Evolutionary conservation across 2,888 invertebrate genomes (phyloP).

Genomic region (Myathropa florea): DNA sequence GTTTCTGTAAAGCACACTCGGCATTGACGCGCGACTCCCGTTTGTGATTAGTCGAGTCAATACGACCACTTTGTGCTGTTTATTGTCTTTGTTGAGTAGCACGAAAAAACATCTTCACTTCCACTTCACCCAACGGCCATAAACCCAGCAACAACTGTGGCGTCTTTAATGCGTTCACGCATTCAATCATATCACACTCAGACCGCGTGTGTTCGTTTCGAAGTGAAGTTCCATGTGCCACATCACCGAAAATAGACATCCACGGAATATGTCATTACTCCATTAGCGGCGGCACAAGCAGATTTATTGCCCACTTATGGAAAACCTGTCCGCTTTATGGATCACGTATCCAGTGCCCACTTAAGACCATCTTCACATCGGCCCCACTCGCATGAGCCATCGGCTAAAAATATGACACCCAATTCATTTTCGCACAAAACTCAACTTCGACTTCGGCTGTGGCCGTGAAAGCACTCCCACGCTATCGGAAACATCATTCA

Average conservation of each 20-base stretch:
- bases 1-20: no score
- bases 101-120: no score
- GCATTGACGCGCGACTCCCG: no score
- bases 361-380: neutral
- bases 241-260: neutral
- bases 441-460: neutral
- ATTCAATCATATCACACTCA: no score
- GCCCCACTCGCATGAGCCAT: neutral
- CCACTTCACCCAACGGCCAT: no score
- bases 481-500: constrained; percentile 4
- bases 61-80: no score
- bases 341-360: neutral
- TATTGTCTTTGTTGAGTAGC: no score
- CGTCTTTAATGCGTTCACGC: no score
- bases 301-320: constrained; percentile 3
- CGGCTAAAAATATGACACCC: neutral
- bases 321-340: neutral
- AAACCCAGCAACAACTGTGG: no score
- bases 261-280: neutral
- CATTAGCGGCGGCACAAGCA: constrained; percentile 8
- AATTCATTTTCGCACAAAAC: constrained; percentile 1
- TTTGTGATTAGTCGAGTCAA: no score
- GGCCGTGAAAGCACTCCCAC: constrained; percentile 4
- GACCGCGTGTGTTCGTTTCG: neutral
- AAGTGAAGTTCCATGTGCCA: neutral